Base-by-base conservation (phyloP, 2,797 vertebrate genomes). In the Urocyon cinereoargenteus region DNA sequence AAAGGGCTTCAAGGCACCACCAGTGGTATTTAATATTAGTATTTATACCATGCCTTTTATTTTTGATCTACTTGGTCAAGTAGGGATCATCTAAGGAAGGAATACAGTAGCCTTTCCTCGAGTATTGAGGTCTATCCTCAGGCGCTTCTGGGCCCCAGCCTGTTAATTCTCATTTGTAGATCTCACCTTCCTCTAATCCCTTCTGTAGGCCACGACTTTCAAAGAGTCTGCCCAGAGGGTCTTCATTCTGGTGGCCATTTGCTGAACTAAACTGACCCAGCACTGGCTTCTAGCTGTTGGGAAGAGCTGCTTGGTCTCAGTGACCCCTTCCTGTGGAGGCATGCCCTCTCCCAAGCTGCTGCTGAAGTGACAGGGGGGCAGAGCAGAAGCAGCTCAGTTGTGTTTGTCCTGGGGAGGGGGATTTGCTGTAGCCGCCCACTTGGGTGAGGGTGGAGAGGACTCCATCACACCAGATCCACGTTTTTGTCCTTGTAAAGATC, bases 1-100 rank as follows among this genome's bases (percentile, higher is more conserved):
- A 89, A 95, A 96, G 90, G 90, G 97, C 98, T 97, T 86, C 88
- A 68, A 61, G 95, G 86, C 87, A 90, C 86, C 75, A 13, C 90
- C 87, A 72, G 3, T 84, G 62, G 55, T 87, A 68, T 86, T 96
- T 96, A 55, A 53, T 72, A 53, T 84, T 86, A 57, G 45, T 70
- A 26, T 77, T 57, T 81, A 73, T 9, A 45, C 77, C 51, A 86
- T 62, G 68, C 93, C 90, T 97, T 97, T 94, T 70, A 57, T 82
- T 90, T 91, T 68, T n/a, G n/a, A n/a, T 83, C 79, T 66, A 57
- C 88, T 40, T 57, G 73, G 70, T 77, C n/a, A 73, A 21, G 36
- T n/a, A 72, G 77, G 14, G 51, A 9, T 90, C 87, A 40, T 66
- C 77, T 79, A 26, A 61, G 51, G 77, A 90, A 86, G 55, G 68